These are phyloP conservation scores for Lethrus apterus DNA, from an alignment of 1,140 invertebrate genomes.

Conservation along the genomic window DNA sequence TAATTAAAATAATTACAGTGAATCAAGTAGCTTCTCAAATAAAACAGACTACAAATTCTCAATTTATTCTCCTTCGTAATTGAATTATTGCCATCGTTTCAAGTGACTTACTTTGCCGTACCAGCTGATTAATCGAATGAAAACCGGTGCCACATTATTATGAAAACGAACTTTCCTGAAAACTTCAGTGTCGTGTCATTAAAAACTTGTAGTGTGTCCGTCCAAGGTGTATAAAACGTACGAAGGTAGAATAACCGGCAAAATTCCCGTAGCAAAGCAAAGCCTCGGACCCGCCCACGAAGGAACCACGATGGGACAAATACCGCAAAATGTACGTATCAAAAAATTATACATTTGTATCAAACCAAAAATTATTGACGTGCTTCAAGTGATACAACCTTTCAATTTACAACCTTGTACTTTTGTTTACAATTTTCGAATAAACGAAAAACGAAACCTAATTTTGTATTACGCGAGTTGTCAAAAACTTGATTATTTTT, in stretches of 20 bases:
- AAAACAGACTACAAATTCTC: background rate
- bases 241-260: slow-evolving; percentile 24
- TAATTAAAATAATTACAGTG: slow-evolving; percentile 10
- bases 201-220: slow-evolving; percentile 11
- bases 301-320: slow-evolving; percentile 49
- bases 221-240: slow-evolving; percentile 10
- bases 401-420: too few species aligned
- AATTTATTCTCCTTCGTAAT: background rate
- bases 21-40: background rate
- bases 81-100: background rate
- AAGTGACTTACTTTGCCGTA: background rate
- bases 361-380: too few species aligned
- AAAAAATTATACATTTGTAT: too few species aligned
- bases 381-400: too few species aligned
- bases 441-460: too few species aligned
- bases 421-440: too few species aligned
- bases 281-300: slow-evolving; percentile 40
- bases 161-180: too few species aligned
- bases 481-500: too few species aligned
- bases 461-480: too few species aligned
- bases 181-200: slow-evolving; percentile 7
- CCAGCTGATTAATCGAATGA: background rate
- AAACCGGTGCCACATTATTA: too few species aligned
- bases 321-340: slow-evolving; percentile 49
- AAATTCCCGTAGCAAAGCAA: slow-evolving; percentile 48